Evolutionary conservation across 2,797 vertebrate genomes (phyloP).

Genomic region (Pangasius sanitwongsei): DNA sequence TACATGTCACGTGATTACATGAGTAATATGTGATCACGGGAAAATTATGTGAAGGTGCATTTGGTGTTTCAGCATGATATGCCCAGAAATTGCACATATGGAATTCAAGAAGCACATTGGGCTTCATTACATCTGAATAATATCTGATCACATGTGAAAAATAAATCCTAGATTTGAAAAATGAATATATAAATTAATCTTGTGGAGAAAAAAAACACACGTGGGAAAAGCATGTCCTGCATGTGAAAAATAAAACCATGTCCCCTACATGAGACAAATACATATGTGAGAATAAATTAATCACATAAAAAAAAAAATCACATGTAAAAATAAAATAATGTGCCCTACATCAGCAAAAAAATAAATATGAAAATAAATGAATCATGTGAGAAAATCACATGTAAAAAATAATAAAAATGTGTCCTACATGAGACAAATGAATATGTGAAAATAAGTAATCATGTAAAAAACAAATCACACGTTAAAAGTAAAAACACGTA

Average conservation of each 20-base stretch:
- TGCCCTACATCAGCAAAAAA: not conserved
- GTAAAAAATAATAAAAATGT: not conserved
- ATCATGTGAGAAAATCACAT: not conserved
- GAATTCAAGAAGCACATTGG: not conserved
- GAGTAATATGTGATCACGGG: not conserved
- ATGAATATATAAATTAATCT: not conserved
- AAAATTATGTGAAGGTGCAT: not conserved
- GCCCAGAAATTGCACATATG: not conserved
- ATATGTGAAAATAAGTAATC: not conserved
- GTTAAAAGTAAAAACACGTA: not conserved
- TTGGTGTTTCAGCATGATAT: not conserved
- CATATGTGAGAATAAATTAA: not conserved
- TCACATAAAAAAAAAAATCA: not conserved
- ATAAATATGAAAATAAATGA: not conserved
- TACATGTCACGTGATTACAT: not conserved
- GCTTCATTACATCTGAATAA: not conserved
- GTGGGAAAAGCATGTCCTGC: not conserved
- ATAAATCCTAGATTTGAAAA: not conserved
- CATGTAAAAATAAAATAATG: not conserved
- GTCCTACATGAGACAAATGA: too few relatives aligned
- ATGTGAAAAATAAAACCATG: not conserved
- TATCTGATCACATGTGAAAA: not conserved
- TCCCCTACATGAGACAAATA: not conserved
- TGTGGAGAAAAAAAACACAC: not conserved
- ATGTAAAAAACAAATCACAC: not conserved